Evolutionary conservation across 2,888 invertebrate species (phyloP).

Genomic region (Tenthredo mesomela): DNA sequence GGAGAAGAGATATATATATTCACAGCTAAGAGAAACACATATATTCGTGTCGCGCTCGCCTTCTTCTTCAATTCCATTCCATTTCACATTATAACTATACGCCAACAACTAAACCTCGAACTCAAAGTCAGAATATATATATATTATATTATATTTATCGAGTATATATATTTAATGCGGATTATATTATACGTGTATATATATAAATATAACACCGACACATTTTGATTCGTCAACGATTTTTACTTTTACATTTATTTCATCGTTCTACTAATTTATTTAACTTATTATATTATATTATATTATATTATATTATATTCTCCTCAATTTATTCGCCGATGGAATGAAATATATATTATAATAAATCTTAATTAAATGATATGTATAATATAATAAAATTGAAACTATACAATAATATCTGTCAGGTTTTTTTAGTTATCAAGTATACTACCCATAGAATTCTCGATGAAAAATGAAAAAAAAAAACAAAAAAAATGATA

Average conservation of each 20-base stretch:
- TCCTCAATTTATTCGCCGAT: background rate
- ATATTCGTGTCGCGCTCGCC: background rate
- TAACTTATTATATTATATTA: background rate
- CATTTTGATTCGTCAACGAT: background rate
- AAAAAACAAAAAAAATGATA: background rate
- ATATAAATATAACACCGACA: background rate
- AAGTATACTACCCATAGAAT: background rate
- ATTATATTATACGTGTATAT: background rate
- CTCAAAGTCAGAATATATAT: background rate
- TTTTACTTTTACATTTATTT: background rate
- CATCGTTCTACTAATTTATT: background rate
- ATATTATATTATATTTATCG: background rate
- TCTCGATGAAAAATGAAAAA: background rate
- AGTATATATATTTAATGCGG: background rate
- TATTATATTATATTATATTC: background rate
- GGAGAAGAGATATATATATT: constrained; percentile 47
- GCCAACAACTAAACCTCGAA: background rate
- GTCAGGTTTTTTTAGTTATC: background rate
- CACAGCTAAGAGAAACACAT: background rate
- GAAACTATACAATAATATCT: too few species aligned
- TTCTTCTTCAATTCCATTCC: too few species aligned
- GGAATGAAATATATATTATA: too few species aligned
- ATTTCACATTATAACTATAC: constrained; percentile 3
- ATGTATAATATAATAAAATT: too few species aligned
- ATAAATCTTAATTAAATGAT: too few species aligned